Base-by-base conservation (phyloP, 23 tunicate species). In the Phallusia fumigata region DNA sequence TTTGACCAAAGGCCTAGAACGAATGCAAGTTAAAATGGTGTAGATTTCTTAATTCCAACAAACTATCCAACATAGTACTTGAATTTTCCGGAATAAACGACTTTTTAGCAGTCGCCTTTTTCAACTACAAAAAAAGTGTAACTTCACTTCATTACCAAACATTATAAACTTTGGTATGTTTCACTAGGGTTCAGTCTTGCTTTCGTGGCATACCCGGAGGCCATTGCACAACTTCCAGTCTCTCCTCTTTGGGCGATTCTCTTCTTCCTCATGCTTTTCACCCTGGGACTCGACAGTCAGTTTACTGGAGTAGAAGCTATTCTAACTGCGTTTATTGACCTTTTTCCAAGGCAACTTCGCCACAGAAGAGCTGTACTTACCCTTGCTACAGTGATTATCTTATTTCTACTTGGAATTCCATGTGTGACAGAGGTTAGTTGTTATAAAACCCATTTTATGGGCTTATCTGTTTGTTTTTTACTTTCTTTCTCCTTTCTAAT, bases 241-340 rank as follows among this genome's bases (percentile, higher is more conserved):
- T 82, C 90, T 3, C 95, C 95, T 18, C 65, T 86, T 26, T 90
- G 95, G 95, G 80, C 95, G 35, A 33, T 86, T 21, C 58, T 90
- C 0, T 90, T 90, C 64, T 90, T 90, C 85, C 80, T 90, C 32
- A 90, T 90, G 95, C 80, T 90, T 33, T 80, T 90, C 35, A 90
- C 95, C n/a, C 75, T 90, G 32, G 95, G 95, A 28, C 52, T 90
- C 47, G 95, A 90, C 80, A 82, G 87, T 53, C 95, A 90, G 84
- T 90, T 86, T 53, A 90, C 95, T 3, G 86, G 85, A 51, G 36
- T 90, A 0, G 95, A 90, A 36, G 90, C 95, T 0, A 86, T 90
- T 35, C 26, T 90, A 79, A 90, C 95, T 0, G 87, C 90, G 0
- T 64, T 88, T n/a, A 86, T 76, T 44, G 95, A 90, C 64, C 19